Base-by-base conservation (phyloP, 2,888 invertebrate species). In the Formica aserva region DNA sequence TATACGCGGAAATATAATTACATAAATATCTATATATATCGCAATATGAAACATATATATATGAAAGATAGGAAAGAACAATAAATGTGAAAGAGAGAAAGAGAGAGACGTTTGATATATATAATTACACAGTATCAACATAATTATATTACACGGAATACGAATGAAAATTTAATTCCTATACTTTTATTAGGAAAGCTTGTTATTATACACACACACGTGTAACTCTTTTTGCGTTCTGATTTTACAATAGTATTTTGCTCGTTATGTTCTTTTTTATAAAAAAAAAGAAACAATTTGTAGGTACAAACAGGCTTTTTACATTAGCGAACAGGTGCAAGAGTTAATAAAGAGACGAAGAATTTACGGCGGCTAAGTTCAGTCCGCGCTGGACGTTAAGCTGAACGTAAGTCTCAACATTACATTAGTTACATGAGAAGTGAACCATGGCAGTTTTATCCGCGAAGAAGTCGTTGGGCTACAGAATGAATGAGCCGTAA, bases 361-460 rank as follows among this genome's bases (percentile, higher is more conserved):
- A 81, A 87, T 89, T 87, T 87, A 89, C 84, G 82, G 78, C 80
- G 65, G 65, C 83, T 83, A 57, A 83, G 15, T 71, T 69, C 69
- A 81, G 65, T 41, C 4, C 35, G 5, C 9, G 75, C 26, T 52
- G 45, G 57, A 55, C 57, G 45, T 74, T 87, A 88, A 89, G 71
- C 87, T 66, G 62, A 78, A 77, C 75, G 57, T 88, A 87, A 88
- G 81, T 88, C 84, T 74, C 75, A 82, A 87, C 80, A 86, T 72
- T 72, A 11, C 67, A 86, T 88, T 88, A 88, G 88, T 88, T 85
- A 85, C 69, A 72, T 26, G 81, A 84, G 77, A 89, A 80, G 87
- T 74, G 75, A 83, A 69, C 65, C 69, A 41, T 60, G 83, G 82
- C 81, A 86, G 76, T 89, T 55, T 71, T 89, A 87, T 89, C 85